Evolutionary conservation across 92 coral and sea anemone species (phyloP).

Genomic region (Plumapathes pennacea): DNA sequence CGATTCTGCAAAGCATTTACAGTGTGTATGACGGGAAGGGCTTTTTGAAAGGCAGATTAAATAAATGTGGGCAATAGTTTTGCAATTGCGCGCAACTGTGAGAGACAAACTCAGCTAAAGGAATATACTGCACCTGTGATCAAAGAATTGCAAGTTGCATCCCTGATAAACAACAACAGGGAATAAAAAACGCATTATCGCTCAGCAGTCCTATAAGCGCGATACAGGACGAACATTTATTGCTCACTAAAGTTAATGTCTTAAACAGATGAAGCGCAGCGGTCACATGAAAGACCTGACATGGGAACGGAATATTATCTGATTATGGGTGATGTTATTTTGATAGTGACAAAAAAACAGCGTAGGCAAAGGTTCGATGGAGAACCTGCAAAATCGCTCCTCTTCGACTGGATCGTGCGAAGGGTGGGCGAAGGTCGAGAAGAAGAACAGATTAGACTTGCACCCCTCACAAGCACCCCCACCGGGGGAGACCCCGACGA

Average conservation of each 20-base stretch:
- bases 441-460: no score
- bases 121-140: no score
- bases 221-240: slow-evolving; percentile 20
- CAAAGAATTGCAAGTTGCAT: no score
- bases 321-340: slow-evolving; percentile 84
- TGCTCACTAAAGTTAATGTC: slow-evolving; percentile 54
- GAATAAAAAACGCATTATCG: slow-evolving; percentile 60
- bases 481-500: slow-evolving; percentile 14
- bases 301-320: slow-evolving; percentile 77
- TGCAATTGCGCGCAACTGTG: no score
- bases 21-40: no score
- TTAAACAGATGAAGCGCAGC: slow-evolving; percentile 70
- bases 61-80: no score
- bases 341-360: no score
- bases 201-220: slow-evolving; percentile 35
- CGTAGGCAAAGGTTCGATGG: slow-evolving; percentile 51
- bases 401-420: no score
- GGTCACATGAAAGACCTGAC: slow-evolving; percentile 79
- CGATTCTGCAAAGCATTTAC: no score
- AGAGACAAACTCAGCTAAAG: no score
- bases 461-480: slow-evolving; percentile 6
- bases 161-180: slow-evolving; percentile 26
- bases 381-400: slow-evolving; percentile 27
- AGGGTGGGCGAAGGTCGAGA: no score
- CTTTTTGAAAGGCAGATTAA: no score